These are phyloP conservation scores for Formica aserva DNA, from an alignment of 2,888 invertebrate species.

Conservation along the genomic window DNA sequence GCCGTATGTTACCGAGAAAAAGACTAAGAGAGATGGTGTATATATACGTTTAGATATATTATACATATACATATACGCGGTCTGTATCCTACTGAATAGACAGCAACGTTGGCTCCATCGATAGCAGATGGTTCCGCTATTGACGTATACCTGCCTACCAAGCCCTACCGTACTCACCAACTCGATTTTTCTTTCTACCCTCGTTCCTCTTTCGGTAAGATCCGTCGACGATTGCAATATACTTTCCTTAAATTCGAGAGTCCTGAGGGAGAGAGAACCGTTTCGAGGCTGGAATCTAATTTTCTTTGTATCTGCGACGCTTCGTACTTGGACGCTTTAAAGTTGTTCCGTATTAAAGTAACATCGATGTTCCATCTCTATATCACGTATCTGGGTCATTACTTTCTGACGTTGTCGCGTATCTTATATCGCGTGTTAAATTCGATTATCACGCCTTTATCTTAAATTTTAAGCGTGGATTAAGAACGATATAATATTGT, in stretches of 20 bases:
- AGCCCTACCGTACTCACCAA: slow-evolving; percentile 54
- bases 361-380: slow-evolving; percentile 4
- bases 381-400: background rate
- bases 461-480: background rate
- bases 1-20: slow-evolving; percentile 73
- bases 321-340: slow-evolving; percentile 18
- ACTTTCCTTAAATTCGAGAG: slow-evolving; percentile 59
- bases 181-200: slow-evolving; percentile 49
- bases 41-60: slow-evolving; percentile 22
- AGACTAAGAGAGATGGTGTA: slow-evolving; percentile 57
- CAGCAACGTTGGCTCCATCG: slow-evolving; percentile 68
- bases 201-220: slow-evolving; percentile 23
- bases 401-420: background rate
- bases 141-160: slow-evolving; percentile 65
- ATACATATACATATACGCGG: slow-evolving; percentile 33
- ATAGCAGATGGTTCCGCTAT: slow-evolving; percentile 75
- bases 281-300: slow-evolving; percentile 46
- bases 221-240: slow-evolving; percentile 48
- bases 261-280: slow-evolving; percentile 45
- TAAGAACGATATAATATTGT: background rate
- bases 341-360: slow-evolving; percentile 4
- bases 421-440: background rate
- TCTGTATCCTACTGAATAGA: slow-evolving; percentile 58
- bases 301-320: slow-evolving; percentile 53
- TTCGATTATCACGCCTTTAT: background rate